These are phyloP conservation scores for Drosophila colorata DNA, from an alignment of 2,888 invertebrate genomes.

Conservation along the genomic window DNA sequence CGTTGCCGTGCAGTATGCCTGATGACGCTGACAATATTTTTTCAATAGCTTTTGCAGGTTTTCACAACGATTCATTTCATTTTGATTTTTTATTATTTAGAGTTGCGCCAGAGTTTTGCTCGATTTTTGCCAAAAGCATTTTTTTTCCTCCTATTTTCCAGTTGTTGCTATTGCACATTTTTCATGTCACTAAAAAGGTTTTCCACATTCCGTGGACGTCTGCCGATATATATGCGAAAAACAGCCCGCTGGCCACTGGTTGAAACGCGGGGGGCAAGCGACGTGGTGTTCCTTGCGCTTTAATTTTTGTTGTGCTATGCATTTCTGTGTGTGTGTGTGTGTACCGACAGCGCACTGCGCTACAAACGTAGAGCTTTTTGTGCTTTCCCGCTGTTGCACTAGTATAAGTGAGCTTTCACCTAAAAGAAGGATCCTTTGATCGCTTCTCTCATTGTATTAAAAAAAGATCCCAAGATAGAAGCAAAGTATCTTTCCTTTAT, in stretches of 20 bases:
- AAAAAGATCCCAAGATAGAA: too few relatives aligned
- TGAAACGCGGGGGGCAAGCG: not conserved
- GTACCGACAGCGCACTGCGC: conserved; percentile 4
- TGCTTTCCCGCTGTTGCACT: too few relatives aligned
- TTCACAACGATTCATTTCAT: conserved; percentile 69
- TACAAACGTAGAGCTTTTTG: not conserved
- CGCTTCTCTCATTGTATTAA: too few relatives aligned
- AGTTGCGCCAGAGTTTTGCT: conserved; percentile 27
- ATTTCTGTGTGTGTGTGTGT: conserved; percentile 26
- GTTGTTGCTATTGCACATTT: conserved; percentile 68
- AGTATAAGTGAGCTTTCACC: not conserved
- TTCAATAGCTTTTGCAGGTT: conserved; percentile 67
- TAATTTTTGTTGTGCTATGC: conserved; percentile 27
- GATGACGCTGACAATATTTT: conserved; percentile 72
- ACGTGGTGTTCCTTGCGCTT: not conserved
- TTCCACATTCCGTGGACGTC: conserved; percentile 38
- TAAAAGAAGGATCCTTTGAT: too few relatives aligned
- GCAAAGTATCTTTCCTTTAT: too few relatives aligned
- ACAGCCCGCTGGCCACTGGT: conserved; percentile 19
- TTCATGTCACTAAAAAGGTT: conserved; percentile 80
- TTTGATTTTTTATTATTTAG: conserved; percentile 81
- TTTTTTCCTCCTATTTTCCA: conserved; percentile 6
- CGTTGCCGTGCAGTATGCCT: conserved; percentile 9
- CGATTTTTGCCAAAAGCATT: conserved; percentile 14
- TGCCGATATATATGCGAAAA: conserved; percentile 41